Evolutionary conservation across 1,140 invertebrate species (phyloP).

Genomic region (Brachionus sp.): DNA sequence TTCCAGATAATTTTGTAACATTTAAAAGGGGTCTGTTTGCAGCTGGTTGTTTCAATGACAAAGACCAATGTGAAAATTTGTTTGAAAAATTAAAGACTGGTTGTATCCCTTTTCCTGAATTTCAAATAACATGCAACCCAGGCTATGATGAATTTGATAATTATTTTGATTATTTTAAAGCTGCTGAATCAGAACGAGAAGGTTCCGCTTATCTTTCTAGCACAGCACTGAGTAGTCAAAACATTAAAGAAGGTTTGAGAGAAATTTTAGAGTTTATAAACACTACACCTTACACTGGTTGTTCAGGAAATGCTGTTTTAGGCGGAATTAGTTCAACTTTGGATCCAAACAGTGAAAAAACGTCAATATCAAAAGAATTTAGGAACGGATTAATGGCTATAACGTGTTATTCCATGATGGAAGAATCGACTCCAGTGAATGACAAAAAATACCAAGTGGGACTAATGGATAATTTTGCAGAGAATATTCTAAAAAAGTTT

Average conservation of each 20-base stretch:
- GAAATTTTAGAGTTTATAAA: slow-evolving; percentile 4
- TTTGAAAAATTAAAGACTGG: background rate
- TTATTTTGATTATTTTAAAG: background rate
- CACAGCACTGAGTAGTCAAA: background rate
- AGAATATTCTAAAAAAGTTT: slow-evolving; percentile 17
- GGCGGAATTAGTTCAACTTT: background rate
- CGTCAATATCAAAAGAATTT: background rate
- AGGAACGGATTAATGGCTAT: background rate
- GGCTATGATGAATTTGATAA: background rate
- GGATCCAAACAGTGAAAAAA: slow-evolving; percentile 3
- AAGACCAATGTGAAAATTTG: background rate
- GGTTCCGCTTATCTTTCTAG: background rate
- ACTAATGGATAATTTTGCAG: background rate
- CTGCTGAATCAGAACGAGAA: background rate
- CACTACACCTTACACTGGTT: background rate
- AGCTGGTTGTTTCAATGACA: background rate
- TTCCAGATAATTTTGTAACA: background rate
- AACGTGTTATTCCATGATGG: slow-evolving; percentile 10
- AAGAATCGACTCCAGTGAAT: background rate
- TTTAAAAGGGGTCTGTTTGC: background rate
- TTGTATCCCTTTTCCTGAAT: background rate
- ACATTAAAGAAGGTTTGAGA: slow-evolving; percentile 4
- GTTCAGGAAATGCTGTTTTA: slow-evolving; percentile 21
- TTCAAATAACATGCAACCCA: slow-evolving; percentile 1
- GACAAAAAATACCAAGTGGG: background rate